Conservation (phyloP, 2,888 invertebrate species). For the Cheilosia impressa region DNA sequence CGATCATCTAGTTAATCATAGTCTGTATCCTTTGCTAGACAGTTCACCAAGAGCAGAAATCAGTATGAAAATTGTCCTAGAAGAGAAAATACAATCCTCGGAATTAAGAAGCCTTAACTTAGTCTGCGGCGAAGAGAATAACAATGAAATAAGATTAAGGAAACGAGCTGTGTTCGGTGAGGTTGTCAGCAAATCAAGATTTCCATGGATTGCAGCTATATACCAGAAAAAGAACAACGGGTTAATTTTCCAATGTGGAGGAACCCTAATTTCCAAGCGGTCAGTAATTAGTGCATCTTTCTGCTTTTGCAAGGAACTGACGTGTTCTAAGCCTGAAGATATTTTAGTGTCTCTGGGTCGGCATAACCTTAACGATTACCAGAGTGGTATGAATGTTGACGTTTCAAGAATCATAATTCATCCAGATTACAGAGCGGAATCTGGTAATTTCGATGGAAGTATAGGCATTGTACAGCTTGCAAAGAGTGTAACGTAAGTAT, state of each 20-base stretch:
- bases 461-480: slow-evolving; percentile 83
- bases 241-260: slow-evolving; percentile 80
- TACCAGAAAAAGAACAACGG: slow-evolving; percentile 83
- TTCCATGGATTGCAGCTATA: slow-evolving; percentile 88
- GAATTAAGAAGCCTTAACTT: slow-evolving; percentile 9
- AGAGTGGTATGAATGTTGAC: slow-evolving; percentile 75
- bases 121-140: slow-evolving; percentile 78
- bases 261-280: slow-evolving; percentile 79
- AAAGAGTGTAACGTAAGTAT: slow-evolving; percentile 78
- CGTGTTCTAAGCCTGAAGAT: slow-evolving; percentile 11
- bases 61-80: too few species aligned
- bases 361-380: slow-evolving; percentile 79
- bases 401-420: slow-evolving; percentile 78
- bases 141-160: neutral
- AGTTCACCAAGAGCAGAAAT: too few species aligned
- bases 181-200: slow-evolving; percentile 83
- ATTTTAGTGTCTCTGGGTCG: slow-evolving; percentile 81
- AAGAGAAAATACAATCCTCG: neutral
- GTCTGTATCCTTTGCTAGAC: too few species aligned
- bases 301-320: slow-evolving; percentile 78
- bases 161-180: slow-evolving; percentile 76
- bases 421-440: slow-evolving; percentile 80
- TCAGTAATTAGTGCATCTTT: slow-evolving; percentile 83
- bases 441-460: slow-evolving; percentile 81
- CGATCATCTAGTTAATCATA: too few species aligned